Conservation (phyloP, 2,113 vertebrate genomes). For the Phainopepla nitens region DNA sequence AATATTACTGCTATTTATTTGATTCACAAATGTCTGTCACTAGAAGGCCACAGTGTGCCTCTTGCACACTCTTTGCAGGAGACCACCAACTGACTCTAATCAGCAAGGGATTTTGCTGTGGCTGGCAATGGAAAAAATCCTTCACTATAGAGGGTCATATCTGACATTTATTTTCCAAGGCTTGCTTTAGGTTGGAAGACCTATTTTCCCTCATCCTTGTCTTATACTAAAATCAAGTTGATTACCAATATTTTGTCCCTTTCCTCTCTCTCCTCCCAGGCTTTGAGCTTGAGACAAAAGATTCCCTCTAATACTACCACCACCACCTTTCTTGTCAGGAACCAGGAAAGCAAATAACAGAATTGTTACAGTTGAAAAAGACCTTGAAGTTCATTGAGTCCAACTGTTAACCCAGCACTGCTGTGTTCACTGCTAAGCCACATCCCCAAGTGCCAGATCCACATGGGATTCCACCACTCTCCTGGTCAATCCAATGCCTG, state of each 20-base stretch:
- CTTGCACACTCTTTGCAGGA: background rate
- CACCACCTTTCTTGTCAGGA: background rate
- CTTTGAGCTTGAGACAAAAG: background rate
- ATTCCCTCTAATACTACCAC: background rate
- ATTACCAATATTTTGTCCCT: accelerated
- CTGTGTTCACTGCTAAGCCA: background rate
- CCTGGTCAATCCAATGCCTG: background rate
- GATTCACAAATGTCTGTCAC: background rate
- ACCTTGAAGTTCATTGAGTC: background rate
- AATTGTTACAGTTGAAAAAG: accelerated
- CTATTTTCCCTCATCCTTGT: background rate
- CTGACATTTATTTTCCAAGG: background rate
- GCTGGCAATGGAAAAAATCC: background rate
- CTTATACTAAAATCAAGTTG: background rate
- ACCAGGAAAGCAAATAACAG: background rate
- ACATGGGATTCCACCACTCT: background rate
- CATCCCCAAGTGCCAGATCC: background rate
- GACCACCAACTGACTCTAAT: background rate
- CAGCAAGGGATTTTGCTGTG: background rate
- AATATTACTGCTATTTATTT: background rate
- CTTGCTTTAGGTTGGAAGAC: background rate
- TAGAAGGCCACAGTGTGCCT: background rate
- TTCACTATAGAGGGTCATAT: background rate
- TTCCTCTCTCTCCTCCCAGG: background rate
- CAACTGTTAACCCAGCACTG: background rate